phyloP scores from a whole-genome alignment of 2,888 invertebrate species.

The Onchidella celtica region DNA sequence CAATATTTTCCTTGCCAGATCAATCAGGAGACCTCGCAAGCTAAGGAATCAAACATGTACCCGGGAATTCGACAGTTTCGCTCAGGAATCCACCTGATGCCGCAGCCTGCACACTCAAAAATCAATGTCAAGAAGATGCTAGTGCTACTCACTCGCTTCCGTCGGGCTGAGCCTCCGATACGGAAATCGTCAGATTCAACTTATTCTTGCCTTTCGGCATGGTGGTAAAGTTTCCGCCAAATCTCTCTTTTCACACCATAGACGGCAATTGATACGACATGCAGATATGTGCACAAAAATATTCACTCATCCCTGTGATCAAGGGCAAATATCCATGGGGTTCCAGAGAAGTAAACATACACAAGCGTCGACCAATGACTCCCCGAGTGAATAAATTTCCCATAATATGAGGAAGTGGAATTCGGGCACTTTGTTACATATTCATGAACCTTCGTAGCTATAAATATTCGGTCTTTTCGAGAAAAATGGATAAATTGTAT shows the following conservation, averaged over 20 bases:
- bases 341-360: constrained; percentile 30
- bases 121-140: too few species aligned
- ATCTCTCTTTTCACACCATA: background rate
- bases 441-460: constrained; percentile 29
- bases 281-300: background rate
- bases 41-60: too few species aligned
- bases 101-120: too few species aligned
- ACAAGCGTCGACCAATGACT: constrained; percentile 39
- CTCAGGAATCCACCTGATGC: too few species aligned
- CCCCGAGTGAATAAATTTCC: constrained; percentile 42
- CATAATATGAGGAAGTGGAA: constrained; percentile 54
- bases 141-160: constrained; percentile 59
- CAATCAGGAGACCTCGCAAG: too few species aligned
- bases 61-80: too few species aligned
- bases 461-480: constrained; percentile 15
- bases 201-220: constrained; percentile 63
- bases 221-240: background rate
- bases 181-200: constrained; percentile 60
- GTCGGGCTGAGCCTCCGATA: constrained; percentile 81
- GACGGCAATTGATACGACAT: background rate
- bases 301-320: background rate
- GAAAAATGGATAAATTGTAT: background rate
- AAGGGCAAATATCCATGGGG: constrained; percentile 8
- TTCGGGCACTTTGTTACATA: constrained; percentile 31
- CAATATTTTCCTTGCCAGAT: too few species aligned